These are phyloP conservation scores for Caenorhabditis afra DNA, from an alignment of 2,888 invertebrate species.

Conservation along the genomic window DNA sequence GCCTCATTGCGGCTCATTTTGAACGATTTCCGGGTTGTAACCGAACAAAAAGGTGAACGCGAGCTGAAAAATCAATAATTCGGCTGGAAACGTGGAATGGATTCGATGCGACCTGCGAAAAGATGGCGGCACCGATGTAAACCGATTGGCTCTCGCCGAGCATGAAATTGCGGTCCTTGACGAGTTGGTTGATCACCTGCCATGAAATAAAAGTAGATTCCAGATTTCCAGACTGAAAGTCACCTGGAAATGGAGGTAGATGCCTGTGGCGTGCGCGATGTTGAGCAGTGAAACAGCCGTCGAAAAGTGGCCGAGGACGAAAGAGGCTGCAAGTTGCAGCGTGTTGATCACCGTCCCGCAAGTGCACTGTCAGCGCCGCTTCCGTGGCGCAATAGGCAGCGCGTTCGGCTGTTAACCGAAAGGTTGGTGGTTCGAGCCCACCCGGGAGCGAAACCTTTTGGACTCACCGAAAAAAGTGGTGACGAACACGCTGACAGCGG, in stretches of 20 bases:
- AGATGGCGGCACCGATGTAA: conserved; percentile 55
- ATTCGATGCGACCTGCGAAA: conserved; percentile 41
- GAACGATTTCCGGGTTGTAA: conserved; percentile 20
- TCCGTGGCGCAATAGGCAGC: conserved; percentile 83
- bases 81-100: not conserved
- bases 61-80: conserved; percentile 12
- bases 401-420: conserved; percentile 92
- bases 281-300: conserved; percentile 59
- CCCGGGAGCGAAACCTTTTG: conserved; percentile 8
- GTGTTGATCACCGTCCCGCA: not conserved
- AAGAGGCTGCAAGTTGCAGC: conserved; percentile 51
- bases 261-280: conserved; percentile 59
- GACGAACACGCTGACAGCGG: conserved; percentile 41
- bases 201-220: not conserved
- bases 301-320: conserved; percentile 61
- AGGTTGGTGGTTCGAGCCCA: conserved; percentile 80
- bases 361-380: too few relatives aligned
- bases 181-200: conserved; percentile 60
- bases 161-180: conserved; percentile 62
- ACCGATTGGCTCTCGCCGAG: conserved; percentile 62
- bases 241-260: conserved; percentile 73
- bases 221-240: not conserved
- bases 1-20: conserved; percentile 6
- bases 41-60: conserved; percentile 39
- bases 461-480: conserved; percentile 36